Evolutionary conservation across 2,888 invertebrate species (phyloP), one percentile per base, ranked within the genome.

Genomic region (Taphrorychus bicolor): DNA sequence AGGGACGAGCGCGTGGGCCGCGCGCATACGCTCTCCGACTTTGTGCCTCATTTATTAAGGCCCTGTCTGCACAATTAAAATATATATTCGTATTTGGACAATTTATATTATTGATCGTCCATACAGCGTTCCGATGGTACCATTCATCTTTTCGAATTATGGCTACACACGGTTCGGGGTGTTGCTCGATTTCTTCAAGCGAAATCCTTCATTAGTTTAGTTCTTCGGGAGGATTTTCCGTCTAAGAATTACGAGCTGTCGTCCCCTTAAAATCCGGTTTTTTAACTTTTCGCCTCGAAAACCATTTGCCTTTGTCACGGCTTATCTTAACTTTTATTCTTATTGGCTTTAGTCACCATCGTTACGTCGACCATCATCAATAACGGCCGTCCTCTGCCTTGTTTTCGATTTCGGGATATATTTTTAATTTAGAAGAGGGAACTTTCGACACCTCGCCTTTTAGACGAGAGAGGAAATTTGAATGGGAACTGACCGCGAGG

Each of bases 91-190:
- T 77, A 79, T 82, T 80, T 78, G 78, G 80, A 81, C 81, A 81
- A 82, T 82, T 82, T 82, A 82, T 82, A 81, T 81, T 81, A 82
- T 82, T 81, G 82, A 82, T 81, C 77, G 78, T 76, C 79, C 79
- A 82, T 82, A 65, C 70, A 71, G 72, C 56, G 58, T 66, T 66
- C 60, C 61, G 56, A 61, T 61, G 73, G 69, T 72, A 78, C 78
- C 78, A 79, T 80, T 79, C 78, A 80, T 80, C 80, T 80, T 79
- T 74, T 72, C 51, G 45, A 32, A 11, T 32, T 32, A 32, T 32
- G 32, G n/a, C n/a, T n/a, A n/a, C n/a, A n/a, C n/a, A n/a, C n/a
- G n/a, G n/a, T n/a, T n/a, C n/a, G n/a, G n/a, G n/a, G n/a, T n/a
- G n/a, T n/a, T n/a, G n/a, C n/a, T n/a, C n/a, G n/a, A n/a, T n/a